Base-by-base conservation (phyloP, 1,140 invertebrate species). In the Saxidomus purpurata region DNA sequence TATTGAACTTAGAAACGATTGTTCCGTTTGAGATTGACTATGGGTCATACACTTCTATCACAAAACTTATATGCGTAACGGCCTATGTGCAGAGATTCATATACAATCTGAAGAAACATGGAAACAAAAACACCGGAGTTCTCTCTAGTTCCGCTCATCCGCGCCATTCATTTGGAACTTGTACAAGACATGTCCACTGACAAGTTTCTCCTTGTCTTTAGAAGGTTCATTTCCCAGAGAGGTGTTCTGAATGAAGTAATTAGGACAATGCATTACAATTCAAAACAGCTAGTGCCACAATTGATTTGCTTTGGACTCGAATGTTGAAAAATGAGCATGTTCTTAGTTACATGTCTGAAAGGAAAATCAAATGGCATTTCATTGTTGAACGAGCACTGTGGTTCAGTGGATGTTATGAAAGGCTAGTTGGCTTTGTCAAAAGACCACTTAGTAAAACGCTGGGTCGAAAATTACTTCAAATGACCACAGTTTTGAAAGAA, bases 201-300 rank as follows among this genome's bases (percentile, higher is more conserved):
- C 40, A 28, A 90, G 55, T 87, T 90, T 63, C 22, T 87, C 34
- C 61, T 87, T 52, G 59, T 31, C 17, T 82, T 90, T 22, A 71
- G 77, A 74, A 55, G 83, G 71, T 90, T 87, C 40, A 61, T 82
- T 59, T 40, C 89, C 9, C 71, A 38, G 36, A 55, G 89, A 19
- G 76, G 82, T 38, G 80, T 52, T 17, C 82, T 76, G 22, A 85
- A 40, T 25, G 31, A 90, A 59, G 43, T 81, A 0, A 80, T 90
- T 69, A 25, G 36, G 89, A 85, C 63, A 90, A 90, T 79, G 83
- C 15, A n/a, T n/a, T n/a, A n/a, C n/a, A n/a, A n/a, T n/a, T n/a
- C n/a, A n/a, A n/a, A n/a, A n/a, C n/a, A n/a, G n/a, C n/a, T n/a
- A n/a, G n/a, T n/a, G n/a, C n/a, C n/a, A n/a, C n/a, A n/a, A n/a